These are phyloP conservation scores for Tauraco hartlaubi DNA, from an alignment of 2,797 vertebrate species.

Conservation along the genomic window DNA sequence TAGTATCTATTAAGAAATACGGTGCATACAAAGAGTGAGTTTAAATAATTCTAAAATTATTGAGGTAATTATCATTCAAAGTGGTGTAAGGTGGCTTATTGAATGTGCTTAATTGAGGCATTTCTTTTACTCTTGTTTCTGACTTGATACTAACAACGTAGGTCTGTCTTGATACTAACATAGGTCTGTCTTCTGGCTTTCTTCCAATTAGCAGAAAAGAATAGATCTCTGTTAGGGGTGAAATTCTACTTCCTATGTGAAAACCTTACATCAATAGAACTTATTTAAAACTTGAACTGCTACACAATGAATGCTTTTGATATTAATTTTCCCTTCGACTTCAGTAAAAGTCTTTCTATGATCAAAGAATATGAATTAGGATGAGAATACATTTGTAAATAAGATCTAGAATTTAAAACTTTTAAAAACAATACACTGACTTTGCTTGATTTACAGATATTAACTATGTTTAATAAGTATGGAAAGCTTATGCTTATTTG, in stretches of 20 bases:
- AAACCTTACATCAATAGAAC: background rate
- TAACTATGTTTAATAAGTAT: background rate
- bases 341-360: background rate
- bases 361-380: background rate
- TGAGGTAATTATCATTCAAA: background rate
- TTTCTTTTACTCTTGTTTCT: background rate
- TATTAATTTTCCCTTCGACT: background rate
- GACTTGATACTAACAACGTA: background rate
- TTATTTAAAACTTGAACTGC: background rate
- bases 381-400: background rate
- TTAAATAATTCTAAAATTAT: slow-evolving; percentile 8
- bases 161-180: background rate
- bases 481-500: background rate
- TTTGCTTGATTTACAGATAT: background rate
- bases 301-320: background rate
- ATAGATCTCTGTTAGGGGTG: background rate
- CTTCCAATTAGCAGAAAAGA: background rate
- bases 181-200: background rate
- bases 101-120: background rate
- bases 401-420: background rate
- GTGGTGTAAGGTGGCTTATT: background rate
- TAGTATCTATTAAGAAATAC: background rate
- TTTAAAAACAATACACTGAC: background rate
- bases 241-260: background rate
- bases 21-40: background rate